phyloP scores from a whole-genome alignment of 2,888 invertebrate species.

The Patella caerulea region DNA sequence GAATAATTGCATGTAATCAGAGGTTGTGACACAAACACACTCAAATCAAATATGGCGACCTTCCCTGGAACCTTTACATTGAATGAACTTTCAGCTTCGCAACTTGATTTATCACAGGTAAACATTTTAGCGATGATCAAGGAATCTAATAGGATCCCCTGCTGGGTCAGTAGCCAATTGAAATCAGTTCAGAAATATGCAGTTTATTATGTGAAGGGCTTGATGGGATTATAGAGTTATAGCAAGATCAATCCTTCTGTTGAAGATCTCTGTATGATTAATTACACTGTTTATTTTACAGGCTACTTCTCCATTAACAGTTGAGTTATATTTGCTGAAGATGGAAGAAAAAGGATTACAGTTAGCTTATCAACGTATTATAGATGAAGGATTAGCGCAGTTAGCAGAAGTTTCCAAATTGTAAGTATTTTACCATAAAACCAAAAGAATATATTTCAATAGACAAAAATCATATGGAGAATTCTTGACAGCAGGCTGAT shows the following conservation, averaged over 20 bases:
- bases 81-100: no score
- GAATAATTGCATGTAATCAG: no score
- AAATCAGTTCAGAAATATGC: neutral
- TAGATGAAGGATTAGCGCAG: conserved; percentile 24
- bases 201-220: neutral
- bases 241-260: neutral
- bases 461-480: no score
- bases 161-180: neutral
- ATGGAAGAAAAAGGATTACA: conserved; percentile 25
- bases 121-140: no score
- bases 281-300: neutral
- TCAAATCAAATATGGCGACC: no score
- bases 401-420: conserved; percentile 18
- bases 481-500: no score
- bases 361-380: conserved; percentile 28
- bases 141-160: neutral
- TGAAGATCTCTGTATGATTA: neutral
- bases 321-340: conserved; percentile 38
- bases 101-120: no score
- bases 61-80: no score
- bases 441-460: no score
- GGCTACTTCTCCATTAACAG: neutral
- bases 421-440: conserved; percentile 10
- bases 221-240: neutral
- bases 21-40: no score